A percentile compares a stretch with the other conserved stretches of the same genome.
Evolutionary conservation across 1,140 invertebrate species (phyloP).

Genomic region (Anastatus disparis): DNA sequence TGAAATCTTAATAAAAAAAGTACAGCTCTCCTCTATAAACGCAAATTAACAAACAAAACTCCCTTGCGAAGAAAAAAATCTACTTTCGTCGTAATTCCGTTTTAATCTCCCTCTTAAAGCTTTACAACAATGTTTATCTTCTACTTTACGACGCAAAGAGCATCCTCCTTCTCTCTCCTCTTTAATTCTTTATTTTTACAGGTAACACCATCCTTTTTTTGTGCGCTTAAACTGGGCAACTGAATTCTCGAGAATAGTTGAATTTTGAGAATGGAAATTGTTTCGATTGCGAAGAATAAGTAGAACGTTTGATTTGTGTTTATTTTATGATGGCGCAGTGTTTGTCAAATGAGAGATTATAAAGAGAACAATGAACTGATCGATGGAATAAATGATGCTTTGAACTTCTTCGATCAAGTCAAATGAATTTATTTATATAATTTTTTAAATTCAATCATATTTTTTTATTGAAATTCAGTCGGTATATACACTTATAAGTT

Average conservation of each 20-base stretch:
- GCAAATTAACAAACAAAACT: slow-evolving; percentile 8
- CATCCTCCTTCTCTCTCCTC: background rate
- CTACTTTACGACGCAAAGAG: background rate
- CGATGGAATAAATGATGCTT: too few species aligned
- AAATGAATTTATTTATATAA: too few species aligned
- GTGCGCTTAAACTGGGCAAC: background rate
- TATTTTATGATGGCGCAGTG: slow-evolving; percentile 18
- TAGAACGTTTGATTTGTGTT: slow-evolving; percentile 31
- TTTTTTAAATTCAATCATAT: too few species aligned
- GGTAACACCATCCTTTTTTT: background rate
- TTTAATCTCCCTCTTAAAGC: slow-evolving; percentile 24
- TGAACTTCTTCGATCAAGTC: too few species aligned
- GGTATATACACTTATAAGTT: too few species aligned
- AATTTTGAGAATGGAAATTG: too few species aligned
- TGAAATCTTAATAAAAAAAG: too few species aligned
- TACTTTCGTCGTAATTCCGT: background rate
- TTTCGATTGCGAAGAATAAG: background rate
- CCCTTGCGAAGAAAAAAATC: background rate
- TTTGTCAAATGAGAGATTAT: too few species aligned
- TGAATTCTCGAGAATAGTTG: too few species aligned
- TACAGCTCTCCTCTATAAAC: background rate
- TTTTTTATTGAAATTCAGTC: too few species aligned
- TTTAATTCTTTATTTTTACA: slow-evolving; percentile 34
- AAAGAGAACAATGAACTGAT: too few species aligned
- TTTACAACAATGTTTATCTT: slow-evolving; percentile 28